phyloP scores from a whole-genome alignment of 2,113 vertebrate genomes.

The Peromyscus polionotus region DNA sequence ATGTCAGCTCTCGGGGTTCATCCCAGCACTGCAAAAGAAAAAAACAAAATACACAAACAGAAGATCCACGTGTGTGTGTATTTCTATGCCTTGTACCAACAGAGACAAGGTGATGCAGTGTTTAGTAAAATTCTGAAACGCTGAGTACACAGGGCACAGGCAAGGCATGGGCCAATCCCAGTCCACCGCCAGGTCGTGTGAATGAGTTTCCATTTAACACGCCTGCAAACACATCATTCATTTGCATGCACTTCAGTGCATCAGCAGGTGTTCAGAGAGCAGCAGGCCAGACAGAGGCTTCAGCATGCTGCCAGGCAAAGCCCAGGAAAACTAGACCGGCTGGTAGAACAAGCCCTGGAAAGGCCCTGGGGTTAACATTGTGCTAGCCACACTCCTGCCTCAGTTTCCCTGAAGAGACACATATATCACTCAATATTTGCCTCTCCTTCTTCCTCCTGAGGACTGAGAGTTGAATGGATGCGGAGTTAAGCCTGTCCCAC shows the following conservation, averaged over 20 bases:
- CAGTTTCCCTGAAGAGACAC: conserved; percentile 75
- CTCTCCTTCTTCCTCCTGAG: neutral
- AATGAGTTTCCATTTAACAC: neutral
- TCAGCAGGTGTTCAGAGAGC: neutral
- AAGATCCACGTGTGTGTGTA: neutral
- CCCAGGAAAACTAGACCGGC: conserved; percentile 76
- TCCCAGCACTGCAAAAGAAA: neutral
- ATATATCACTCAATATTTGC: conserved; percentile 78
- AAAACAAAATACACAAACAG: neutral
- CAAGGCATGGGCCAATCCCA: neutral
- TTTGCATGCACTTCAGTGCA: neutral
- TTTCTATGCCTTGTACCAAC: neutral
- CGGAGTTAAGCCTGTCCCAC: too few species aligned
- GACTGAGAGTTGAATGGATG: too few species aligned
- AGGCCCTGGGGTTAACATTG: conserved; percentile 71
- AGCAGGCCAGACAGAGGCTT: conserved; percentile 50
- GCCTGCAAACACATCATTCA: neutral
- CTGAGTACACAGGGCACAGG: neutral
- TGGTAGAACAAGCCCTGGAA: conserved; percentile 71
- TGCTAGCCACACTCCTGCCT: conserved; percentile 77
- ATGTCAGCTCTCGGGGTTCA: neutral
- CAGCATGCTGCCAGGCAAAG: conserved; percentile 69
- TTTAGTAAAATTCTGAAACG: neutral
- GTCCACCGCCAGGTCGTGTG: neutral
- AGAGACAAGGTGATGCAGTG: neutral